These are phyloP conservation scores for Salvelinus alpinus DNA, from an alignment of 2,113 vertebrate species.

Conservation along the genomic window DNA sequence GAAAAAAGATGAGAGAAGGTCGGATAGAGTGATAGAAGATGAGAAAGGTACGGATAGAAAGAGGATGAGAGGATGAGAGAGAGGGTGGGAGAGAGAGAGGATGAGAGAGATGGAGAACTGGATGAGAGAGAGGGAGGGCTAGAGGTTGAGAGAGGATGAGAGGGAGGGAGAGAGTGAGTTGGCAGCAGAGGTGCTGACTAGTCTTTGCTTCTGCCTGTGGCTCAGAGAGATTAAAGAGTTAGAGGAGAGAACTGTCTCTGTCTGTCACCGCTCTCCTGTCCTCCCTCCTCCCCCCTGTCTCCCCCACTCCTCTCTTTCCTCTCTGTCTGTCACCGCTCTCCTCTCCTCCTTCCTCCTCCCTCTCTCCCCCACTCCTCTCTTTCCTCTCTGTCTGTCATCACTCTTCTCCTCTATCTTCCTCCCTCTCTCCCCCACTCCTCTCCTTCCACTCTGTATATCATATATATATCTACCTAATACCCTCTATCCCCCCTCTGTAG, in stretches of 20 bases:
- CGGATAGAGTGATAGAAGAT: background rate
- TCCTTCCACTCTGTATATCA: conserved; percentile 15
- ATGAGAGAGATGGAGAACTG: conserved; percentile 23
- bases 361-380: conserved; percentile 14
- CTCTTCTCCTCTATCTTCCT: conserved; percentile 39
- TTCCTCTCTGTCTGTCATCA: conserved; percentile 23
- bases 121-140: background rate
- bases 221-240: conserved; percentile 45
- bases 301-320: background rate
- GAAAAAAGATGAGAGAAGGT: background rate
- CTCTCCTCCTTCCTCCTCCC: conserved; percentile 21
- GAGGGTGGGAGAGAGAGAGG: background rate
- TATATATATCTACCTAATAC: no score
- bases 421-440: conserved; percentile 1
- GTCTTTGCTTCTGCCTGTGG: conserved; percentile 37
- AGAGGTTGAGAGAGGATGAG: conserved; percentile 39
- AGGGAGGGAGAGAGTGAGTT: conserved; percentile 28
- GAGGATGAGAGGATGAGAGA: background rate
- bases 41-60: background rate
- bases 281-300: conserved; percentile 36
- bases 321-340: conserved; percentile 23
- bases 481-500: no score
- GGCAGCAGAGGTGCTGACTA: conserved; percentile 35
- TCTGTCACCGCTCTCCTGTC: no score
- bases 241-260: conserved; percentile 2